These are phyloP conservation scores for Cepphus grylle DNA, from an alignment of 2,113 vertebrate genomes.

Conservation along the genomic window DNA sequence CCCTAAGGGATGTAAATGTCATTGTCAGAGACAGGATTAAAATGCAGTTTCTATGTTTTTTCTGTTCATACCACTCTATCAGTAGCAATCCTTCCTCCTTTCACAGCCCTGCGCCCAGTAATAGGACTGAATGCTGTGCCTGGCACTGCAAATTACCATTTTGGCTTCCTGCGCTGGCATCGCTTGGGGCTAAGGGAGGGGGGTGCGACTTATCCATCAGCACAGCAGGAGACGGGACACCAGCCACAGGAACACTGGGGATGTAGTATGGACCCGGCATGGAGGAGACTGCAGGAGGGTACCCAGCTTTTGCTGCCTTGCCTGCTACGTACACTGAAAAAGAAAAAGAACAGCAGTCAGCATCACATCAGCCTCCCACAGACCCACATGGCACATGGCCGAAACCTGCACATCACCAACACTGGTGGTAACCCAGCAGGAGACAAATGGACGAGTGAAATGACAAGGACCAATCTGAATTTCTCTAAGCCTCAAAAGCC, in stretches of 20 bases:
- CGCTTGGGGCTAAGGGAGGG: slow-evolving; percentile 77
- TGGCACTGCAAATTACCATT: slow-evolving; percentile 71
- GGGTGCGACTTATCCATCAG: slow-evolving; percentile 84
- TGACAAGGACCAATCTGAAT: not conserved
- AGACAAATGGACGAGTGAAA: not conserved
- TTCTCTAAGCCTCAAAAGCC: not conserved
- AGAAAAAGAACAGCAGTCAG: slow-evolving; percentile 50
- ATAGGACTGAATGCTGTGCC: not conserved
- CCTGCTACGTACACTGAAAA: slow-evolving; percentile 92
- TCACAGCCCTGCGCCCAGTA: not conserved
- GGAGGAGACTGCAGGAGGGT: slow-evolving; percentile 76
- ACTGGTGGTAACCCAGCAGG: not conserved
- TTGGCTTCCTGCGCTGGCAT: slow-evolving; percentile 73
- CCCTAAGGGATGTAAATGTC: not conserved
- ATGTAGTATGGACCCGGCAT: slow-evolving; percentile 93
- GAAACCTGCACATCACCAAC: not conserved
- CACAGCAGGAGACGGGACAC: slow-evolving; percentile 80
- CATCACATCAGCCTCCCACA: not conserved
- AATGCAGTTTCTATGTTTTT: not conserved
- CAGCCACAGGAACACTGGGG: slow-evolving; percentile 84
- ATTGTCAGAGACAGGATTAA: not conserved
- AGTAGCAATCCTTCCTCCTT: not conserved
- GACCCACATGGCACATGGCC: accelerated
- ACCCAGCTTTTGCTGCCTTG: slow-evolving; percentile 86
- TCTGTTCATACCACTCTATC: not conserved